Conservation (phyloP, 1,140 invertebrate genomes). For the Leptinotarsa lineolata region DNA sequence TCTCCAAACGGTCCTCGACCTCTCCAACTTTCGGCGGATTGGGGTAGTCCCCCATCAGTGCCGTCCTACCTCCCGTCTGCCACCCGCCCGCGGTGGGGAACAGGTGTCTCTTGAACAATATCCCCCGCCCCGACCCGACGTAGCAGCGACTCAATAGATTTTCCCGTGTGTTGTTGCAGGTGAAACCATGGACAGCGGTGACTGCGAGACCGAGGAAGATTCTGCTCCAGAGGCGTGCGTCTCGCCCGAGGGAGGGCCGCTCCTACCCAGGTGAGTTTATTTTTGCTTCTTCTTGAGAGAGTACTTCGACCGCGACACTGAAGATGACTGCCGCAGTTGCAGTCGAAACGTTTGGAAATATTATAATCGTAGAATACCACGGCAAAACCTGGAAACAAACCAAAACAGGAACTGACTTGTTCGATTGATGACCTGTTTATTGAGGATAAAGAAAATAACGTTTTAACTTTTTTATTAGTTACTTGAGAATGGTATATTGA, state of each 20-base stretch:
- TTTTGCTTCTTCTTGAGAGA: too few relatives aligned
- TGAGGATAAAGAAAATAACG: too few relatives aligned
- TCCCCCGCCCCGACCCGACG: background rate
- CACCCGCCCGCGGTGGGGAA: conserved; percentile 7
- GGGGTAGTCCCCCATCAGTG: conserved; percentile 19
- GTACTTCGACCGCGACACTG: too few relatives aligned
- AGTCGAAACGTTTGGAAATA: too few relatives aligned
- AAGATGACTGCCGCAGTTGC: too few relatives aligned
- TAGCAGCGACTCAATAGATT: background rate
- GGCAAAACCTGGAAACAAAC: too few relatives aligned
- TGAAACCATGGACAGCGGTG: conserved; percentile 47
- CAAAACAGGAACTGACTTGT: too few relatives aligned
- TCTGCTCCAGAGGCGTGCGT: conserved; percentile 51
- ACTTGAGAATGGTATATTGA: too few relatives aligned
- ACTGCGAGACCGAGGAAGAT: conserved; percentile 52
- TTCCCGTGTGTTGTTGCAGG: conserved; percentile 34
- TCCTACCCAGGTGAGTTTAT: conserved; percentile 47
- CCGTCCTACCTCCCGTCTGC: too few relatives aligned
- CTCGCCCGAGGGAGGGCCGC: conserved; percentile 44
- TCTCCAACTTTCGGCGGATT: conserved; percentile 31
- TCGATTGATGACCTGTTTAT: too few relatives aligned
- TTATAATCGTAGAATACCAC: too few relatives aligned
- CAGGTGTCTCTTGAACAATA: conserved; percentile 28
- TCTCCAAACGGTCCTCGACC: conserved; percentile 15
- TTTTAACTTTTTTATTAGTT: too few relatives aligned